phyloP scores from a whole-genome alignment of 30 jellyfish, hydroid and myxozoan genomes.

The Nemopilema nomurai region DNA sequence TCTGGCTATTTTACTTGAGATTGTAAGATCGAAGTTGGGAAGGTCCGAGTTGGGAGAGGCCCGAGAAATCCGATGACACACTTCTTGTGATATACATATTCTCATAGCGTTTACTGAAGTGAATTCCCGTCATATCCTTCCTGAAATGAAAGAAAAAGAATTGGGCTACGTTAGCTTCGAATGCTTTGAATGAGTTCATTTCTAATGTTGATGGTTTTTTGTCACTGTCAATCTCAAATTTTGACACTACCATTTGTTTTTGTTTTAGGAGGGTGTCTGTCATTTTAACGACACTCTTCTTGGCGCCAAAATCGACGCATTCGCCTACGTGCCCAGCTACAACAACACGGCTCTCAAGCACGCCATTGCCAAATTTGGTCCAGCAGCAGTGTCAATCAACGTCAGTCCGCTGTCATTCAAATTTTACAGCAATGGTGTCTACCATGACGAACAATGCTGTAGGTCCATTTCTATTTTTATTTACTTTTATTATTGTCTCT shows the following conservation, averaged over 20 bases:
- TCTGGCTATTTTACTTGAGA: too few relatives aligned
- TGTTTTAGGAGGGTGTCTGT: slow-evolving; percentile 91
- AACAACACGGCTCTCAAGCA: slow-evolving; percentile 86
- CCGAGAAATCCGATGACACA: too few relatives aligned
- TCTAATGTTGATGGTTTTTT: too few relatives aligned
- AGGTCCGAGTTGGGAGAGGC: too few relatives aligned
- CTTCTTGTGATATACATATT: too few relatives aligned
- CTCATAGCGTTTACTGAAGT: too few relatives aligned
- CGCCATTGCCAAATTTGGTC: slow-evolving; percentile 93
- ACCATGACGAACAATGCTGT: slow-evolving; percentile 87
- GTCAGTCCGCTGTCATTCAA: slow-evolving; percentile 94
- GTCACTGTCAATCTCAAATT: too few relatives aligned
- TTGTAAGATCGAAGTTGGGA: too few relatives aligned
- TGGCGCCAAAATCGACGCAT: slow-evolving; percentile 94
- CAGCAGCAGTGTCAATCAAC: slow-evolving; percentile 96
- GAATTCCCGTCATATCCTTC: too few relatives aligned
- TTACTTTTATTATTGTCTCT: not conserved
- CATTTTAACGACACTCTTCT: slow-evolving; percentile 93
- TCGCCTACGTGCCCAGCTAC: slow-evolving; percentile 89
- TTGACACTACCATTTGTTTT: not conserved
- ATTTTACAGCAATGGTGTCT: slow-evolving; percentile 92
- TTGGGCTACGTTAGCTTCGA: too few relatives aligned
- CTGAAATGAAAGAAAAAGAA: too few relatives aligned
- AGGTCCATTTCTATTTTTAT: slow-evolving; percentile 26
- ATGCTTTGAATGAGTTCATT: too few relatives aligned